A percentile compares a stretch with the other conserved stretches of the same genome.
Conservation (phyloP, 2,797 vertebrate genomes). For the Hydrocynus forskahlii region DNA sequence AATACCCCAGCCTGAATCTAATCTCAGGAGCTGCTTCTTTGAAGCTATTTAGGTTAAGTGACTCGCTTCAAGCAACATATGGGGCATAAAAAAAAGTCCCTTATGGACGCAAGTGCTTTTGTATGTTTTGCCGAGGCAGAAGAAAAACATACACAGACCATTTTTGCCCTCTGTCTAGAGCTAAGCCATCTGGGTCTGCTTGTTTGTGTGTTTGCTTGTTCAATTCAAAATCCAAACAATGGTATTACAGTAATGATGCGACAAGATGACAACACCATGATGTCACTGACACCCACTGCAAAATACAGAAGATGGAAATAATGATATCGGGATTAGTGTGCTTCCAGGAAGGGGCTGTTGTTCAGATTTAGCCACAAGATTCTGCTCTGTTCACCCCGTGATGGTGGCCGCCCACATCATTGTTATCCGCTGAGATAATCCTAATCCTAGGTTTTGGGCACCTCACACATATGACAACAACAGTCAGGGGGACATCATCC, state of each 20-base stretch:
- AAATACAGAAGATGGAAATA: conserved; percentile 70
- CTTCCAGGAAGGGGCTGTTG: conserved; percentile 58
- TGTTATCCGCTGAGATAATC: conserved; percentile 65
- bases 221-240: conserved; percentile 69
- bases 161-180: conserved; percentile 50
- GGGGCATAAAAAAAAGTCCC: conserved; percentile 10
- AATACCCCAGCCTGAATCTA: conserved; percentile 24
- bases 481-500: conserved; percentile 59
- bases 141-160: conserved; percentile 10
- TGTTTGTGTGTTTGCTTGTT: conserved; percentile 62
- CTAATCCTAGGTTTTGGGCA: conserved; percentile 70
- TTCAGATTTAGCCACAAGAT: conserved; percentile 44
- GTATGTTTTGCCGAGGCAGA: neutral
- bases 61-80: conserved; percentile 27
- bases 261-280: conserved; percentile 70
- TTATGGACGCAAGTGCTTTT: neutral
- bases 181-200: conserved; percentile 71
- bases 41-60: conserved; percentile 54
- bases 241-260: conserved; percentile 66
- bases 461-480: conserved; percentile 60
- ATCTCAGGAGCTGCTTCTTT: conserved; percentile 39
- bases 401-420: conserved; percentile 68
- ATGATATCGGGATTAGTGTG: conserved; percentile 68
- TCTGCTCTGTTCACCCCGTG: conserved; percentile 50
- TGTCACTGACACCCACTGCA: conserved; percentile 73